A percentile compares a stretch with the other conserved stretches of the same genome.
Conservation (phyloP, 2,888 invertebrate species). For the Trimorus sp. region DNA sequence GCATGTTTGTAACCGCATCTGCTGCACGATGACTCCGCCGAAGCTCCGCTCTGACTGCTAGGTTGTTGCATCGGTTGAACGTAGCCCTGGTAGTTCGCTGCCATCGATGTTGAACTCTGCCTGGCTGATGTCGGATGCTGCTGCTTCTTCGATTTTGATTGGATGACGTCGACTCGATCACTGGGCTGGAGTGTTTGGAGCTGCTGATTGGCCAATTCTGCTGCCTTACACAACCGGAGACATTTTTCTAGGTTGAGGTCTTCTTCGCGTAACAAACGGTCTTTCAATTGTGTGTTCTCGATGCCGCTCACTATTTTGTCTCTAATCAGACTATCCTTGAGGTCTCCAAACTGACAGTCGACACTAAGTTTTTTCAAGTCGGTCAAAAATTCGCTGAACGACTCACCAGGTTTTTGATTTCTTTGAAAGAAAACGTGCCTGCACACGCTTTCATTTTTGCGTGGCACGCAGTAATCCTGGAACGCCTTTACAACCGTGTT, state of each 20-base stretch:
- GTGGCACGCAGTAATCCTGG: conserved; percentile 45
- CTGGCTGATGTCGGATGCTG: conserved; percentile 31
- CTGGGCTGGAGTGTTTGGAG: conserved; percentile 33
- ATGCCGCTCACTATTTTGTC: conserved; percentile 41
- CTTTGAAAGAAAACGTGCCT: conserved; percentile 66
- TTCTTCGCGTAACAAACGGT: conserved; percentile 66
- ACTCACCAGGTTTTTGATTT: conserved; percentile 58
- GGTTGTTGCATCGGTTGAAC: not conserved
- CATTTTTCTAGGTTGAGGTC: conserved; percentile 61
- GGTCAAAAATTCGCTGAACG: conserved; percentile 68
- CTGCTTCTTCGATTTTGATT: conserved; percentile 55
- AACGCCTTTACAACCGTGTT: conserved; percentile 53
- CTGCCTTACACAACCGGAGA: conserved; percentile 59
- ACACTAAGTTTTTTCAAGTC: conserved; percentile 66
- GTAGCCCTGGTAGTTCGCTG: no score
- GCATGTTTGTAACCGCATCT: conserved; percentile 54
- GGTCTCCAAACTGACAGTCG: conserved; percentile 59
- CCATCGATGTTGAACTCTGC: no score
- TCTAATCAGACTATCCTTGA: conserved; percentile 21
- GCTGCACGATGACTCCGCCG: conserved; percentile 21
- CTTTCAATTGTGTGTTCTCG: conserved; percentile 64
- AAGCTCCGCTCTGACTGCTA: not conserved
- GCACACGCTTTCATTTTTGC: conserved; percentile 55
- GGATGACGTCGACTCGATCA: conserved; percentile 2
- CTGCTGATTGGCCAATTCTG: conserved; percentile 64